phyloP scores from a whole-genome alignment of 1,140 invertebrate genomes.

The Drosophila parabipectinata region DNA sequence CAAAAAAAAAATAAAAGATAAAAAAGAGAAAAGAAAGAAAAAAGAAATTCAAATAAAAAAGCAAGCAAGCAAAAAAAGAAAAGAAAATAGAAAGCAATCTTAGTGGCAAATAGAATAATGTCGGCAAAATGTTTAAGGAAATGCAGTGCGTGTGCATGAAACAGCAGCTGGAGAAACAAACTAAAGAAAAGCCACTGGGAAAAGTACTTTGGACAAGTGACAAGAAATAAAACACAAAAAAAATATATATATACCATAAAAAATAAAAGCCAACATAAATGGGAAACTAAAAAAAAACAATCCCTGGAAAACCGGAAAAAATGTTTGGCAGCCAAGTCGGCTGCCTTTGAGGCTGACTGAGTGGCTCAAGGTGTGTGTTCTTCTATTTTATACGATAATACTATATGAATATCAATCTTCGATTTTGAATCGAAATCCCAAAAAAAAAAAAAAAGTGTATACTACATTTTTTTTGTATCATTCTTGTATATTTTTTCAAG shows the following conservation, averaged over 20 bases:
- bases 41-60: slow-evolving; percentile 37
- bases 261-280: slow-evolving; percentile 16
- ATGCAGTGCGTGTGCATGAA: slow-evolving; percentile 57
- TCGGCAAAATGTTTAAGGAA: slow-evolving; percentile 37
- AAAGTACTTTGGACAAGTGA: slow-evolving; percentile 63
- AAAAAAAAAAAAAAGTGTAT: too few relatives aligned
- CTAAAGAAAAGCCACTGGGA: slow-evolving; percentile 33
- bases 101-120: slow-evolving; percentile 31
- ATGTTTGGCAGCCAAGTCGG: slow-evolving; percentile 45
- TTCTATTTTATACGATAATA: neutral
- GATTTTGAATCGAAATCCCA: neutral
- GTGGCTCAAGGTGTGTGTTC: slow-evolving; percentile 49
- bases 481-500: slow-evolving; percentile 34
- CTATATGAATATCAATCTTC: neutral
- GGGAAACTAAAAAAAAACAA: slow-evolving; percentile 20
- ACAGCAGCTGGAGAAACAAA: slow-evolving; percentile 30
- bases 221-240: slow-evolving; percentile 3
- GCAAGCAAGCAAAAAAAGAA: slow-evolving; percentile 13
- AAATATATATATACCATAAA: neutral
- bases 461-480: too few relatives aligned
- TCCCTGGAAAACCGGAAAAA: slow-evolving; percentile 36
- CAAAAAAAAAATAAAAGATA: slow-evolving; percentile 37
- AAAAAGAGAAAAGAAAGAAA: neutral
- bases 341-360: slow-evolving; percentile 51
- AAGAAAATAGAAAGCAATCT: slow-evolving; percentile 17